Evolutionary conservation across 2,113 vertebrate species (phyloP), one percentile per base, ranked within the genome.

Genomic region (Calyptomena viridis): DNA sequence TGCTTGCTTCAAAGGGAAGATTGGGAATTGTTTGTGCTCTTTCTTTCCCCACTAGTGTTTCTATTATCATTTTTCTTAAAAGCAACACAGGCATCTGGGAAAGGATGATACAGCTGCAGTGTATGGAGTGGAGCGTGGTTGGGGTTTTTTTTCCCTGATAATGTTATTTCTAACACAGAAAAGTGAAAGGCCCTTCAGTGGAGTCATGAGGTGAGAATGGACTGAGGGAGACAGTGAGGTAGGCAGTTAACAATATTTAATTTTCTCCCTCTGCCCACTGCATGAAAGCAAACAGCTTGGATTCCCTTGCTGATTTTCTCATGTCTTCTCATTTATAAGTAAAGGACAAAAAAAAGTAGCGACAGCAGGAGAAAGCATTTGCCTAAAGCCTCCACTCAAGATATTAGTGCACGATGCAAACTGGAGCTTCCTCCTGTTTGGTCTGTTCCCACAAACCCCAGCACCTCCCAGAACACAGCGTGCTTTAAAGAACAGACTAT

Each of bases 11-110:
- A 93, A 96, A 93, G 58, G 66, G 84, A 92, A 90, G 46, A 94
- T 55, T 79, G 94, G 94, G 84, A 96, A 97, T 94, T 95, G 79
- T 92, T 94, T 84, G 40, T 53, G 68, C 91, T 94, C 73, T 50
- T 21, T 60, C 94, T 90, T 78, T 67, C 87, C 78, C 84, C 74
- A 82, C 71, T 84, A 82, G 52, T 49, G 63, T 82, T 96, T 97
- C 88, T 83, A 82, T 87, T 93, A 76, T 55, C 24, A 63, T 84
- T 94, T 46, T 76, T 66, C 87, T 81, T 84, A 77, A 91, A 96
- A 96, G 94, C 95, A 94, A 86, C 91, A 90, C 11, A 4, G 86
- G 73, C 90, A 72, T 39, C 53, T 84, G 93, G 90, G 95, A 96
- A 82, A 84, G 59, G 78, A 93, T 53, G 56, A 93, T 83, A 73